Conservation (phyloP, 2,113 vertebrate genomes). For the Neogale vison region DNA sequence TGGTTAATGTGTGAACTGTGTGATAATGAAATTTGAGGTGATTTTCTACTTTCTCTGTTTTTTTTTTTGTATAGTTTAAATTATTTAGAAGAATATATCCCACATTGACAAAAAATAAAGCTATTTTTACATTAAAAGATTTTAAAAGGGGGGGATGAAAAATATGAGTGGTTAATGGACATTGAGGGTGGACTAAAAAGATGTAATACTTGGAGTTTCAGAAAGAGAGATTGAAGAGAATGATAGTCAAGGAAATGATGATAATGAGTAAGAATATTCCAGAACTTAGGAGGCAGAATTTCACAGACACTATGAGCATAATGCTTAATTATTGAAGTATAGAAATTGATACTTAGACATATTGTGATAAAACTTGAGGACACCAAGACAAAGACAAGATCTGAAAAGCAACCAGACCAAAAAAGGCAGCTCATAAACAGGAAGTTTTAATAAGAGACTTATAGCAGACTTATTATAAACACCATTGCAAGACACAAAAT, state of each 20-base stretch:
- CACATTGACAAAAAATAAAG: constrained; percentile 14
- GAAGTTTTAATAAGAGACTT: neutral
- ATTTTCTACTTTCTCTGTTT: neutral
- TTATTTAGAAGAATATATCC: neutral
- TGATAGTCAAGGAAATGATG: neutral
- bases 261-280: neutral
- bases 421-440: neutral
- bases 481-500: neutral
- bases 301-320: neutral
- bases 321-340: neutral
- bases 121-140: neutral
- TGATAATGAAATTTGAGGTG: neutral
- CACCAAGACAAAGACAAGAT: neutral
- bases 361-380: neutral
- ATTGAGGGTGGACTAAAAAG: neutral
- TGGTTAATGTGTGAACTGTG: neutral
- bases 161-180: neutral
- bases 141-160: neutral
- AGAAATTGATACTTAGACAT: neutral
- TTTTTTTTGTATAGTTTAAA: neutral
- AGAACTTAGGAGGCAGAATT: neutral
- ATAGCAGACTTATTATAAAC: neutral
- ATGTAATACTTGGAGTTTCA: neutral
- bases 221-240: neutral
- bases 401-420: neutral